These are phyloP conservation scores for Leuciscus idus DNA, from an alignment of 2,113 vertebrate species.

Conservation along the genomic window DNA sequence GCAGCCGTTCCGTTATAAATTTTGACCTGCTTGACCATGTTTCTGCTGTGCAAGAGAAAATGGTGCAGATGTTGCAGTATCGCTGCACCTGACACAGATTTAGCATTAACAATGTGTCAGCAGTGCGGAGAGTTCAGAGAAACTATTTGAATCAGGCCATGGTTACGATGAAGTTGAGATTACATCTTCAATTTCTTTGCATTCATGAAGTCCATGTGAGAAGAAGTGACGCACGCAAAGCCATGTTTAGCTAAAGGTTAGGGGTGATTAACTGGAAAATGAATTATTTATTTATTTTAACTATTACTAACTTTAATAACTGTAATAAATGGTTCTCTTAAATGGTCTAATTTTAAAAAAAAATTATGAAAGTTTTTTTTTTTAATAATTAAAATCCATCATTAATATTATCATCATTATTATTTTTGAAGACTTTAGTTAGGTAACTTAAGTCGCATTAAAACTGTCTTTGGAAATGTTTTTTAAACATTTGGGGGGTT, in stretches of 20 bases:
- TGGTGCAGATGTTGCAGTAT: slow-evolving; percentile 9
- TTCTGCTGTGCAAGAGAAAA: neutral
- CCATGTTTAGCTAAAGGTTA: neutral
- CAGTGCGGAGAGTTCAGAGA: neutral
- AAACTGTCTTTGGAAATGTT: neutral
- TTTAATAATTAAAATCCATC: too few relatives aligned
- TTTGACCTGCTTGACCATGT: neutral
- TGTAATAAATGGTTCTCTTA: too few relatives aligned
- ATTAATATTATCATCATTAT: too few relatives aligned
- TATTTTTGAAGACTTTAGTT: too few relatives aligned
- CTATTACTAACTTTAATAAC: too few relatives aligned
- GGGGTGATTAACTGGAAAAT: neutral
- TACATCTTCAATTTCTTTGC: neutral
- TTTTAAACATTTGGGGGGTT: neutral
- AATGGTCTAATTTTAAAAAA: too few relatives aligned
- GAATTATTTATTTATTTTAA: too few relatives aligned
- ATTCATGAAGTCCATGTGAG: neutral
- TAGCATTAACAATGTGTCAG: neutral
- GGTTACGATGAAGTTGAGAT: neutral
- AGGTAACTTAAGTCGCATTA: too few relatives aligned
- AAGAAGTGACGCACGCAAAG: neutral
- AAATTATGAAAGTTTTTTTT: too few relatives aligned
- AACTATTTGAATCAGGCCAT: neutral
- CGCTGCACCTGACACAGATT: slow-evolving; percentile 14
- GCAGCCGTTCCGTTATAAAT: neutral